These are phyloP conservation scores for Craseonycteris thonglongyai DNA, from an alignment of 2,113 vertebrate species.

Conservation along the genomic window DNA sequence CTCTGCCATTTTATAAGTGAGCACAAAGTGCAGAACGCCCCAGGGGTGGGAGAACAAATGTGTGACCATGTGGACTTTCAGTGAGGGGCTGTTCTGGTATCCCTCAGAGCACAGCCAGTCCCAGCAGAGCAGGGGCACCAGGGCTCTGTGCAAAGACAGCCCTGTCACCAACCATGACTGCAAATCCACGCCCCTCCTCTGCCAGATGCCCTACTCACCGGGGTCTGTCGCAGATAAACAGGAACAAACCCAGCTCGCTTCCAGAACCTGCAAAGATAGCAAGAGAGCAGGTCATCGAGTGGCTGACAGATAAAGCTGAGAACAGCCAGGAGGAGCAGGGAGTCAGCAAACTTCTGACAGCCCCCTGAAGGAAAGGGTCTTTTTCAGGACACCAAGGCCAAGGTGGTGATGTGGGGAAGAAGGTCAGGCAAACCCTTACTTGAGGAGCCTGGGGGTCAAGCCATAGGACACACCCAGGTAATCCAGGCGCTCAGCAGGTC, in stretches of 20 bases:
- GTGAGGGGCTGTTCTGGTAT: accelerated
- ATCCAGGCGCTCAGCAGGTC: slow-evolving; percentile 90
- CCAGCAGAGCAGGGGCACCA: neutral
- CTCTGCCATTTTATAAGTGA: neutral
- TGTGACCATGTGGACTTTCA: accelerated
- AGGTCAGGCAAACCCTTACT: slow-evolving; percentile 79
- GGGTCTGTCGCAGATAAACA: slow-evolving; percentile 95
- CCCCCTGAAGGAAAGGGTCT: neutral
- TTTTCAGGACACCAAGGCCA: neutral
- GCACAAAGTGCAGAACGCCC: neutral
- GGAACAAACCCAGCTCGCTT: slow-evolving; percentile 93
- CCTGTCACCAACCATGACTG: neutral
- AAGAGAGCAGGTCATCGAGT: neutral
- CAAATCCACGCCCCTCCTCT: neutral
- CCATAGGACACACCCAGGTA: slow-evolving; percentile 97
- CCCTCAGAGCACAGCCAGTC: neutral
- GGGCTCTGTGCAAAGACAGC: neutral
- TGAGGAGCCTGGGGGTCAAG: slow-evolving; percentile 91
- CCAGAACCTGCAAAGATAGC: slow-evolving; percentile 89
- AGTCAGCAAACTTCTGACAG: accelerated
- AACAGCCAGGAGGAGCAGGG: neutral
- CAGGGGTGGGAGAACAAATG: accelerated
- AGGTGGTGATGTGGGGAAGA: accelerated
- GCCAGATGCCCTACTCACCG: slow-evolving; percentile 80
- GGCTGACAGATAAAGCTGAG: neutral